A percentile compares a stretch with the other conserved stretches of the same genome.
phyloP scores from a whole-genome alignment of 2,113 vertebrate genomes.

The Macheiramphus alcinus region DNA sequence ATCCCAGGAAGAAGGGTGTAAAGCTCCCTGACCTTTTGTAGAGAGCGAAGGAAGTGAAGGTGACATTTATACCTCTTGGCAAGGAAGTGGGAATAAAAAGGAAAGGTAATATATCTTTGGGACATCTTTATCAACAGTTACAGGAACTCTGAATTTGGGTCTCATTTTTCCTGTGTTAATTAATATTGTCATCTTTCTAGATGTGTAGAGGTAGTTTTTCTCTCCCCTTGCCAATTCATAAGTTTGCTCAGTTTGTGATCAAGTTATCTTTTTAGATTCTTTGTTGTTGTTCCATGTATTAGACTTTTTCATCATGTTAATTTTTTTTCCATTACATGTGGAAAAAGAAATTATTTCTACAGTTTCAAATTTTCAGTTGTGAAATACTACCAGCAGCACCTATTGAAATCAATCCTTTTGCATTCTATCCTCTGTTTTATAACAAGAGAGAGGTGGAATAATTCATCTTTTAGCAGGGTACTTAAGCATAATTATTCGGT shows the following conservation, averaged over 20 bases:
- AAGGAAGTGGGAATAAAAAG: neutral
- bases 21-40: slow-evolving; percentile 20
- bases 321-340: neutral
- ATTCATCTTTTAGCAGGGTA: neutral
- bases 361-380: neutral
- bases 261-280: neutral
- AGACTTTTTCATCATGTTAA: neutral
- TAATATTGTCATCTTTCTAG: neutral
- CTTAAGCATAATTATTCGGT: neutral
- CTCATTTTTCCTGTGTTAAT: neutral
- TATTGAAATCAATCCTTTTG: neutral
- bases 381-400: neutral
- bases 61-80: slow-evolving; percentile 4
- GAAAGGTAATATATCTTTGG: neutral
- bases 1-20: neutral
- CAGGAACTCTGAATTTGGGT: neutral
- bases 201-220: neutral
- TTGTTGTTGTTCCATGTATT: neutral
- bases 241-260: neutral
- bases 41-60: neutral
- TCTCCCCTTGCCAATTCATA: neutral
- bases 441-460: neutral
- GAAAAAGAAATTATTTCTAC: neutral
- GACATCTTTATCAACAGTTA: neutral
- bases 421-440: neutral